phyloP scores from a whole-genome alignment of 2,797 vertebrate species.

The Sarcoramphus papa region DNA sequence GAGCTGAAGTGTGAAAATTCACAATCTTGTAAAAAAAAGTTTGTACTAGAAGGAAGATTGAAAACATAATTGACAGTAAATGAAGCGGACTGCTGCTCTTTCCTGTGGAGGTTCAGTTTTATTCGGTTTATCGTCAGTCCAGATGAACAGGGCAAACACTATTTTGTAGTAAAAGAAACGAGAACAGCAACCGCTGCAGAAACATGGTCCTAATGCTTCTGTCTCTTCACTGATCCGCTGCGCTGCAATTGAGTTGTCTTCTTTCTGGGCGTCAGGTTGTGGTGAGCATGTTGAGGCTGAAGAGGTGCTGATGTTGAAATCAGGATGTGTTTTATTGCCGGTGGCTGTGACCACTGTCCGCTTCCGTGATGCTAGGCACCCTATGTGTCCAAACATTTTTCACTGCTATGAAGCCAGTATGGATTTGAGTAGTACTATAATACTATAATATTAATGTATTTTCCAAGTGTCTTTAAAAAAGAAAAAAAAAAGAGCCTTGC shows the following conservation, averaged over 20 bases:
- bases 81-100: no score
- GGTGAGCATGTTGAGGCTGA: background rate
- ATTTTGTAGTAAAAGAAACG: background rate
- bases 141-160: background rate
- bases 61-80: background rate
- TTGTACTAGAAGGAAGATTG: background rate
- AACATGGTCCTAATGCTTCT: background rate
- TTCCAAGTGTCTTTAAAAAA: background rate
- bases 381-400: background rate
- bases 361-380: background rate
- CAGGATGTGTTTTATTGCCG: background rate
- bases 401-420: no score
- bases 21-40: background rate
- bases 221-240: background rate
- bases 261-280: background rate
- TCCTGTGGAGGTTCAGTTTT: no score
- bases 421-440: no score
- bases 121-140: background rate
- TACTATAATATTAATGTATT: background rate
- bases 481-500: no score
- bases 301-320: background rate
- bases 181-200: background rate
- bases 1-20: background rate
- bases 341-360: accelerated
- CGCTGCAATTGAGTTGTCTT: background rate